Base-by-base conservation (phyloP, 2,113 vertebrate species). In the Lepidothrix coronata region DNA sequence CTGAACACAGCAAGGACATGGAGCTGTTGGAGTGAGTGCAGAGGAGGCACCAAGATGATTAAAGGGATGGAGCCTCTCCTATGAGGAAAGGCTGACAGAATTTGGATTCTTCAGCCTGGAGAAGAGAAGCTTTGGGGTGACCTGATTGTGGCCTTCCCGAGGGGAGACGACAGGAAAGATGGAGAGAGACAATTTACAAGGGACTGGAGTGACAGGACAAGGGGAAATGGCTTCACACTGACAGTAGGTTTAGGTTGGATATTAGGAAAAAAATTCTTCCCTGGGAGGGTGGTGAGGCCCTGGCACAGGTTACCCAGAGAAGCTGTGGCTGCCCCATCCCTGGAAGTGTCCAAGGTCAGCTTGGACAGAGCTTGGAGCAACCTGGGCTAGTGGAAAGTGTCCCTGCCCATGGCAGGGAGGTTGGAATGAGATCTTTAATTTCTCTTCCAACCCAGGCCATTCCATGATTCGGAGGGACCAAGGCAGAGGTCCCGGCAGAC, bases 291-390 rank as follows among this genome's bases (percentile, higher is more conserved):
- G 25, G 27, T 7, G 18, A 83, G 35, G 8, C 35, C 41, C 10
- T 63, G 72, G 72, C 57, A 57, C 22, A 84, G 49, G 21, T 1
- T 57, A 9, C 25, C 14, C 41, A 49, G 57, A 70, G 55, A 0
- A 76, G 78, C 35, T 76, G 55, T 19, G 41, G 63, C 22, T 77
- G 48, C 18, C 19, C 41, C 57, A 70, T 70, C 49, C 31, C 25
- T 90, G 57, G 14, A 0, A 77, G 25, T 43, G 17, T 0, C 49
- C 25, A 49, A 62, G 55, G 22, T 10, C 55, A 76, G 48, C 21
- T 0, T 37, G 71, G n/a, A 70, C 0, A 0, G 7, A 30, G 14
- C 21, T 48, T 22, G 72, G 35, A 84, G 65, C 5, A 5, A 1
- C 12, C 7, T 51, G 72, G 31, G 49, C 8, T 0, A 3, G 21